Evolutionary conservation across 2,113 vertebrate genomes (phyloP), one percentile per base, ranked within the genome.

Genomic region (Corvus cornix): DNA sequence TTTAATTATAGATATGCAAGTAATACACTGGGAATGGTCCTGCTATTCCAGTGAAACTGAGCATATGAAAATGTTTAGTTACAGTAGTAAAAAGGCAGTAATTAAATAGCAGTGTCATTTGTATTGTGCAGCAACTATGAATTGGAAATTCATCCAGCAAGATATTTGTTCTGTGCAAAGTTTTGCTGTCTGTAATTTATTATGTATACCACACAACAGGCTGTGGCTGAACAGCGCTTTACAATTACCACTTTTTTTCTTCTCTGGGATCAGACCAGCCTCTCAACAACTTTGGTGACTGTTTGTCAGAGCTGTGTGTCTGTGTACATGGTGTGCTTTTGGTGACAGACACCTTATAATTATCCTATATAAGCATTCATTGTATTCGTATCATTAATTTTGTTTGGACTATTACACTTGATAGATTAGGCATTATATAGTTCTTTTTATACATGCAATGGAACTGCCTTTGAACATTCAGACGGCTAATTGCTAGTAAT

Each of bases 391-490:
- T 98, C 98, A 97, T 98, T 98, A 98, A 98, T 98, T 98, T 97
- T 98, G 97, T 98, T 98, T 98, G 98, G 98, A 98, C 98, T 98
- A 96, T 98, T 98, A 96, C 96, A 97, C 98, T 98, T 98, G 98
- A 98, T 98, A 98, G 98, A 98, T 98, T 98, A 98, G 97, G 98
- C 97, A 94, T 97, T 98, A 98, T 98, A 98, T 98, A 97, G 98
- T 98, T 98, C 98, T 98, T 97, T 98, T 98, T 98, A 96, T 97
- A 98, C 93, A 41, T 95, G 97, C 97, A 98, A 98, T 97, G 97
- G 98, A 98, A 94, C 98, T 98, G 98, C 98, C 97, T 98, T 98
- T 98, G 98, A 98, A 98, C 97, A 98, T 97, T 98, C 98, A 98
- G 97, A 98, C 97, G 44, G 98, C 98, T 98, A 98, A 98, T 98